Base-by-base conservation (phyloP, 2,888 invertebrate genomes). In the Catotricha subobsoleta region DNA sequence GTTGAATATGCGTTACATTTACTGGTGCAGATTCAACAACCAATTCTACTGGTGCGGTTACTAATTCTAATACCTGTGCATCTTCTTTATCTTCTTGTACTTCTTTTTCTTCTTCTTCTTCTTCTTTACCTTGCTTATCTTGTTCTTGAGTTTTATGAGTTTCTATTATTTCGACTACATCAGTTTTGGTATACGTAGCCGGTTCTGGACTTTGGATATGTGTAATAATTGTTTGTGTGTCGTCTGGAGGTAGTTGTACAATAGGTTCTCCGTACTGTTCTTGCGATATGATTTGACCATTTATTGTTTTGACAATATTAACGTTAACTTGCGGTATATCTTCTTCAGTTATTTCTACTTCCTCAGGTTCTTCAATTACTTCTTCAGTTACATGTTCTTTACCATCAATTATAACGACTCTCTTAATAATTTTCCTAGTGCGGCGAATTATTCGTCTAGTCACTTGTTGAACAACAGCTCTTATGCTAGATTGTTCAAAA, bases 321-420 rank as follows among this genome's bases (percentile, higher is more conserved):
- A 76, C 52, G 45, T 55, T 54, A 5, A 60, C 51, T 37, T 58
- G 54, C 3, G 60, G 57, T 15, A 55, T 49, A 1, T 54, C 42
- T 41, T 59, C 54, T 46, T 44, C 39, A 23, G 40, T 39, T 9
- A 62, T 48, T 46, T 62, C 61, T 18, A 60, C 47, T 47, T 61
- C 60, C 58, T 83, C 86, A 0, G 87, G 87, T 57, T 86, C 86
- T 53, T 87, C 87, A 33, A 86, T 67, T 1, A 86, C 62, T 63
- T 87, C 86, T 59, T 87, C 87, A 7, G 77, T 77, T 0, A 82
- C 71, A 45, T 79, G 78, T 62, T 87, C 87, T 60, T 82, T 80
- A 0, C 87, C 87, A 55, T 87, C 78, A 43, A 86, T 72, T 5
- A 84, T 75, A 1, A 79, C 77, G 3, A 81, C 71, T 48, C 76